A percentile compares a stretch with the other conserved stretches of the same genome.
These are phyloP conservation scores for Leptura quadrifasciata DNA, from an alignment of 2,888 invertebrate genomes.

Conservation along the genomic window DNA sequence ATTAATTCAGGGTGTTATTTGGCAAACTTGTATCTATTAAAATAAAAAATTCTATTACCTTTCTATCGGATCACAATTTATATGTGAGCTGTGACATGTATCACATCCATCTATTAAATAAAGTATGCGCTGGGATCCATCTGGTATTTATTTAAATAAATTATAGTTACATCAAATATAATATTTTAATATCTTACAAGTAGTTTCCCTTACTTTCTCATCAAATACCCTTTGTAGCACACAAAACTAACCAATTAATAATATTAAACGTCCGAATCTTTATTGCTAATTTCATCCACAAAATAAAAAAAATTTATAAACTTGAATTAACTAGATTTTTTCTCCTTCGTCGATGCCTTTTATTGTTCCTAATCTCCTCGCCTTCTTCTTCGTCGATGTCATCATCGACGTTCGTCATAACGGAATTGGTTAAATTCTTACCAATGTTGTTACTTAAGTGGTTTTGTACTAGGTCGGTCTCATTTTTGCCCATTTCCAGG, in stretches of 20 bases:
- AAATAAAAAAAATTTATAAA: conserved; percentile 39
- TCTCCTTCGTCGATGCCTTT: conserved; percentile 58
- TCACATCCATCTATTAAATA: conserved; percentile 9
- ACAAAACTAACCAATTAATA: conserved; percentile 43
- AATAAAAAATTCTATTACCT: too few species aligned
- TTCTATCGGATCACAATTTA: too few species aligned
- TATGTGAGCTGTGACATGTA: too few species aligned
- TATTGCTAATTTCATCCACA: conserved; percentile 42
- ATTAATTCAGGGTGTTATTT: too few species aligned
- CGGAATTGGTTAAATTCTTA: not conserved
- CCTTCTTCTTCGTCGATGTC: conserved; percentile 52
- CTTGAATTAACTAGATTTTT: conserved; percentile 55
- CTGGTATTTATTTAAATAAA: conserved; percentile 46
- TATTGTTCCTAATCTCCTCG: conserved; percentile 48
- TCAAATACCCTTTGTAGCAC: conserved; percentile 38
- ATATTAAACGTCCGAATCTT: conserved; percentile 37
- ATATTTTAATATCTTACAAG: conserved; percentile 48
- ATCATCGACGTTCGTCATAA: conserved; percentile 34
- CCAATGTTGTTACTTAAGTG: conserved; percentile 23
- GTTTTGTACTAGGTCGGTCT: conserved; percentile 28
- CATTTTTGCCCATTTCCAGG: conserved; percentile 26
- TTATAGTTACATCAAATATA: conserved; percentile 44
- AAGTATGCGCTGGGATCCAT: conserved; percentile 20
- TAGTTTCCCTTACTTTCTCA: conserved; percentile 38
- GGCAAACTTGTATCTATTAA: too few species aligned